Evolutionary conservation across 2,113 vertebrate genomes (phyloP).

Genomic region (Gallinago paraguaiae): DNA sequence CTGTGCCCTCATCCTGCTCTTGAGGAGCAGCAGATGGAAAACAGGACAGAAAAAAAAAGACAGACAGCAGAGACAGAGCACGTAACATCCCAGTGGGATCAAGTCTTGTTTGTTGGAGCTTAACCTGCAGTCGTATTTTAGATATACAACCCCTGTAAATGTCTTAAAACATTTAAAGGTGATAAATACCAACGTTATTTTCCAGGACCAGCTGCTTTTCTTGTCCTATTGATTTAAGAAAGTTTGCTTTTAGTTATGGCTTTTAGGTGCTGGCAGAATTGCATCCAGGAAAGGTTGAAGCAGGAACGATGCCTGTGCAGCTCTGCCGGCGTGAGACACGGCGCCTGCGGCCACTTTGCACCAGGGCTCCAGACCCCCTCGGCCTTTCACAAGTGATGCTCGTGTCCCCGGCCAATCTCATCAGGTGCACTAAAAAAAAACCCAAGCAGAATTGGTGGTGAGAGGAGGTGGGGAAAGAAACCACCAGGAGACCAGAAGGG

Average conservation of each 20-base stretch:
- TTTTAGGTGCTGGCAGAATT: neutral
- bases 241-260: neutral
- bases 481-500: neutral
- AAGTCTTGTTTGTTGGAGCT: neutral
- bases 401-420: neutral
- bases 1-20: accelerated
- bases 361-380: neutral
- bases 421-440: neutral
- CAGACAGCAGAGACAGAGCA: neutral
- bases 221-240: neutral
- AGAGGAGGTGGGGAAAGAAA: neutral
- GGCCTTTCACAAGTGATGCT: neutral
- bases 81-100: neutral
- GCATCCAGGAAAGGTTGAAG: neutral
- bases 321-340: neutral
- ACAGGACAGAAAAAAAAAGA: neutral
- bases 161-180: neutral
- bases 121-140: neutral
- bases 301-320: neutral
- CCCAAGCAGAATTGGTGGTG: neutral
- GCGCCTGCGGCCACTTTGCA: neutral
- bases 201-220: neutral
- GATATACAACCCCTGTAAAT: neutral
- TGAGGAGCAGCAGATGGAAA: neutral
- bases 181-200: neutral